These are phyloP conservation scores for Neogobius melanostomus DNA, from an alignment of 2,113 vertebrate genomes.

Conservation along the genomic window DNA sequence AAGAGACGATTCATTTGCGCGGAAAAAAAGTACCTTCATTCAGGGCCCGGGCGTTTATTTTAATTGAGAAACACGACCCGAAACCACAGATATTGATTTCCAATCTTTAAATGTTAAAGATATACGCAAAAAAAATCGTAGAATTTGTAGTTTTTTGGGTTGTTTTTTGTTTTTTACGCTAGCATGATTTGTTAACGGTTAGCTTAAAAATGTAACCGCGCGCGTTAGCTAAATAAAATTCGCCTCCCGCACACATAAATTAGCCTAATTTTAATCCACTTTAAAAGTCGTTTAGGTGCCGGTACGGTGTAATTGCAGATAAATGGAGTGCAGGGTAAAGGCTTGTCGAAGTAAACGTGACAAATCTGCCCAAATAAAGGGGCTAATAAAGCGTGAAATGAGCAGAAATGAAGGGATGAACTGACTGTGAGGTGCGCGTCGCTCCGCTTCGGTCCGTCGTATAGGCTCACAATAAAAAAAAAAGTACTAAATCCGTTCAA, in stretches of 20 bases:
- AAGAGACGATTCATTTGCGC: conserved; percentile 1
- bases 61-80: conserved; percentile 2
- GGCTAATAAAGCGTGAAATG: conserved; percentile 1
- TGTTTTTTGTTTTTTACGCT: neutral
- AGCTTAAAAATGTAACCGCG: neutral
- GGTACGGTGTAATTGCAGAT: neutral
- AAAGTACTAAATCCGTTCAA: neutral
- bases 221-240: neutral
- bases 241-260: neutral
- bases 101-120: neutral
- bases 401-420: neutral
- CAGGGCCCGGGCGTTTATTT: neutral
- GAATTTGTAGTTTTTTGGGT: neutral
- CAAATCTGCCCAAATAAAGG: neutral
- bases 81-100: neutral
- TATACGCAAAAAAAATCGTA: neutral
- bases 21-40: neutral
- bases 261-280: neutral
- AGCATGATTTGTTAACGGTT: neutral
- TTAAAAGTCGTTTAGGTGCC: neutral
- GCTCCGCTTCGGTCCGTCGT: conserved; percentile 6
- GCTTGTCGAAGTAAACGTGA: neutral
- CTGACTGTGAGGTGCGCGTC: conserved; percentile 2
- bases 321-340: neutral
- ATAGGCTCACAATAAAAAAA: neutral